A percentile compares a stretch with the other conserved stretches of the same genome.
These are phyloP conservation scores for Porphyrio hochstetteri DNA, from an alignment of 2,113 vertebrate genomes.

Conservation along the genomic window DNA sequence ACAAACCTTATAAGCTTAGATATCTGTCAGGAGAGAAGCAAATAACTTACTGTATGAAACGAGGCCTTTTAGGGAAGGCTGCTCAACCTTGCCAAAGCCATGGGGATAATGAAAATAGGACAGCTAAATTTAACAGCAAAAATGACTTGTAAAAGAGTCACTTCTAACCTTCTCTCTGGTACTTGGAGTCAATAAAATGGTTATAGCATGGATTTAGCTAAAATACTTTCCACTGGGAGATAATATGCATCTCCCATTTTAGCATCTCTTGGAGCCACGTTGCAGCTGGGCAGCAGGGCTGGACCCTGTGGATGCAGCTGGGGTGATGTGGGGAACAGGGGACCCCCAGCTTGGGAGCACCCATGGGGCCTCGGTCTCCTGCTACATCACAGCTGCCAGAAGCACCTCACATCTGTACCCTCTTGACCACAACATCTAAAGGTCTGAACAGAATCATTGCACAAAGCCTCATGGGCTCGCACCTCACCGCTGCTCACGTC, in stretches of 20 bases:
- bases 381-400: neutral
- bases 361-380: neutral
- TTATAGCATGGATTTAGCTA: slow-evolving; percentile 53
- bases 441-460: neutral
- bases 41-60: slow-evolving; percentile 67
- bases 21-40: slow-evolving; percentile 53
- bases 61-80: slow-evolving; percentile 69
- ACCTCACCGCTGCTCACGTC: fast-evolving
- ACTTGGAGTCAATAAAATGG: slow-evolving; percentile 53
- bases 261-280: neutral
- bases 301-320: fast-evolving
- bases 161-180: slow-evolving; percentile 47
- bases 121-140: slow-evolving; percentile 72
- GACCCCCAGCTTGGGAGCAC: neutral
- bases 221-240: slow-evolving; percentile 49
- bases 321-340: neutral
- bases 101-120: slow-evolving; percentile 71
- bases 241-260: neutral
- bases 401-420: neutral
- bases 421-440: neutral
- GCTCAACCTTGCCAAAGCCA: slow-evolving; percentile 61
- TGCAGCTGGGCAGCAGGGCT: fast-evolving
- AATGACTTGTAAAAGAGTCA: slow-evolving; percentile 65
- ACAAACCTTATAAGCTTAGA: slow-evolving; percentile 75
- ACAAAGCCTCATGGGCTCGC: neutral